These are phyloP conservation scores for Brachypteracias leptosomus DNA, from an alignment of 2,113 vertebrate species.

Conservation along the genomic window DNA sequence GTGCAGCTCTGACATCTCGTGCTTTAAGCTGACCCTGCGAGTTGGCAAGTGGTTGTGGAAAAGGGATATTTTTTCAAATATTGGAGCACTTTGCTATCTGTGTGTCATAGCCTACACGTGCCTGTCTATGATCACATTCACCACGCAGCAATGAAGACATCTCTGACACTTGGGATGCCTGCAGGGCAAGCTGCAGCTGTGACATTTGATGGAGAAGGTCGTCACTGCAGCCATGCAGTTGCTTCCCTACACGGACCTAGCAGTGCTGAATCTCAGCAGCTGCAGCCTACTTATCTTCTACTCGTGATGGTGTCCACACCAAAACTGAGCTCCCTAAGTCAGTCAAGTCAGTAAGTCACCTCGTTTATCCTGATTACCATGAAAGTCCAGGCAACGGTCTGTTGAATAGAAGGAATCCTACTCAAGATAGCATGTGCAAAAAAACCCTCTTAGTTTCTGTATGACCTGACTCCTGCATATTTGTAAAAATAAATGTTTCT, in stretches of 20 bases:
- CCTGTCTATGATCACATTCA: neutral
- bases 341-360: neutral
- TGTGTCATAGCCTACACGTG: neutral
- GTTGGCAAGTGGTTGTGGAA: neutral
- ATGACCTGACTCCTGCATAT: neutral
- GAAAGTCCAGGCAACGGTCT: neutral
- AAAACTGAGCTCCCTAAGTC: neutral
- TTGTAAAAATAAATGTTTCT: conserved; percentile 46
- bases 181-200: neutral
- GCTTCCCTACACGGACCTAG: neutral
- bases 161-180: neutral
- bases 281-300: neutral
- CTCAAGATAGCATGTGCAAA: neutral
- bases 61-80: neutral
- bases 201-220: neutral
- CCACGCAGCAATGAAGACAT: neutral
- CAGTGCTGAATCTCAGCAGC: neutral
- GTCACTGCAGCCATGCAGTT: neutral
- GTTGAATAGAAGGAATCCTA: neutral
- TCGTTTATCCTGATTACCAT: neutral
- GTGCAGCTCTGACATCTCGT: neutral
- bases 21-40: neutral
- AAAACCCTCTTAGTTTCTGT: neutral
- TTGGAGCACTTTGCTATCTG: neutral
- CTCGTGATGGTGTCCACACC: neutral